phyloP scores from a whole-genome alignment of 2,797 vertebrate genomes.

The Sciaenops ocellatus region DNA sequence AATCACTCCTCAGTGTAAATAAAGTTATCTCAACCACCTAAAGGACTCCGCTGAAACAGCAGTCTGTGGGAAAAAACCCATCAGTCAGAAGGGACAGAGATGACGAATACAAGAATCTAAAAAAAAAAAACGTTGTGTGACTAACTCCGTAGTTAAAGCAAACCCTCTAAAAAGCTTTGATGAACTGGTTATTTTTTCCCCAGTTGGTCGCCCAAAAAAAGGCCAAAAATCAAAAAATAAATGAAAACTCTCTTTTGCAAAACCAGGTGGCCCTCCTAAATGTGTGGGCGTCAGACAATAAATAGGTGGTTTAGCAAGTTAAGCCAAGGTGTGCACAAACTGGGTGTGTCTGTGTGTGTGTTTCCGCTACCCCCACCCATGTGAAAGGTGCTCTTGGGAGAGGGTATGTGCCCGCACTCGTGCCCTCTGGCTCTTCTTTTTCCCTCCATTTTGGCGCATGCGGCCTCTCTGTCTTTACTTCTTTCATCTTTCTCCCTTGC shows the following conservation, averaged over 20 bases:
- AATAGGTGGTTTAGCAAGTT: constrained; percentile 72
- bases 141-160: background rate
- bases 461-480: background rate
- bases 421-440: constrained; percentile 53
- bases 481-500: background rate
- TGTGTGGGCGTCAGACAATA: constrained; percentile 68
- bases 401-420: constrained; percentile 59
- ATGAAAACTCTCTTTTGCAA: constrained; percentile 21
- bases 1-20: constrained; percentile 56
- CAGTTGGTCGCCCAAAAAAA: background rate
- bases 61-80: constrained; percentile 39
- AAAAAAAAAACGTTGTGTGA: constrained; percentile 1
- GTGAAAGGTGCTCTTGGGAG: constrained; percentile 62
- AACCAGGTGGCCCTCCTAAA: constrained; percentile 46
- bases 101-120: constrained; percentile 25
- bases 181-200: background rate
- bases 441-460: constrained; percentile 41
- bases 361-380: constrained; percentile 76
- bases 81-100: constrained; percentile 31
- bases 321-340: constrained; percentile 81
- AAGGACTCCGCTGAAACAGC: constrained; percentile 30
- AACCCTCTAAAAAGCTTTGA: background rate
- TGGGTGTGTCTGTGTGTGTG: constrained; percentile 74
- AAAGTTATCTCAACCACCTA: constrained; percentile 32
- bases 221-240: constrained; percentile 13